These are phyloP conservation scores for Phaethornis superciliosus DNA, from an alignment of 2,113 vertebrate species.

Conservation along the genomic window DNA sequence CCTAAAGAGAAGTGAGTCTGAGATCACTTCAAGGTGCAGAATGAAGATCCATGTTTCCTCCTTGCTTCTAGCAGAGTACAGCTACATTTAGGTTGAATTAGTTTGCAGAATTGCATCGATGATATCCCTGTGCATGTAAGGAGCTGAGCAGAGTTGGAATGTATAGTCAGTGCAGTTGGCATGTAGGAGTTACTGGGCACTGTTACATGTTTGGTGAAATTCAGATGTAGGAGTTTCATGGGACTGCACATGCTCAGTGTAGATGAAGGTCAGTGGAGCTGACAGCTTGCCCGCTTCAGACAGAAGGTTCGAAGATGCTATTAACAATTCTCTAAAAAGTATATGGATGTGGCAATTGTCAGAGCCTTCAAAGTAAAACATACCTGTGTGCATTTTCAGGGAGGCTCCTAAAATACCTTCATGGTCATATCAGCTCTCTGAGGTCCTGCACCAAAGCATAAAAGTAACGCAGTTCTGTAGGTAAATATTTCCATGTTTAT, in stretches of 20 bases:
- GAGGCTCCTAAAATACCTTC: not conserved
- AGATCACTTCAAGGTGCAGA: not conserved
- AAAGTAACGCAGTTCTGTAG: not conserved
- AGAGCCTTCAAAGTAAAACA: not conserved
- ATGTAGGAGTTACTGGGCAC: conserved; percentile 25
- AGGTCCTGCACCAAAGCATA: not conserved
- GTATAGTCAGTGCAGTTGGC: conserved; percentile 37
- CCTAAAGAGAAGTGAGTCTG: not conserved
- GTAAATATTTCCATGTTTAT: not conserved
- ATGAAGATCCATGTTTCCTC: not conserved
- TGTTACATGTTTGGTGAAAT: not conserved
- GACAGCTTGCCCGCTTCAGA: conserved; percentile 27
- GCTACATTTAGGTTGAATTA: not conserved
- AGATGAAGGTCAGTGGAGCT: conserved; percentile 53
- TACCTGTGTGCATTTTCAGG: not conserved
- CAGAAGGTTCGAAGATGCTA: not conserved
- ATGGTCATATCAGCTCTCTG: not conserved
- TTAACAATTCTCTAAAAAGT: not conserved
- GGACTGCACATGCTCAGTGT: conserved; percentile 13
- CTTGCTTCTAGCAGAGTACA: not conserved
- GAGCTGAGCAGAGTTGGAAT: not conserved
- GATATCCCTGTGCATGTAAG: not conserved
- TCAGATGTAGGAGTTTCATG: conserved; percentile 6
- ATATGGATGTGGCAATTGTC: not conserved
- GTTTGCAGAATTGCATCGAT: not conserved